These are phyloP conservation scores for Tetramorium simillimum DNA, from an alignment of 1,140 invertebrate species.

Conservation along the genomic window DNA sequence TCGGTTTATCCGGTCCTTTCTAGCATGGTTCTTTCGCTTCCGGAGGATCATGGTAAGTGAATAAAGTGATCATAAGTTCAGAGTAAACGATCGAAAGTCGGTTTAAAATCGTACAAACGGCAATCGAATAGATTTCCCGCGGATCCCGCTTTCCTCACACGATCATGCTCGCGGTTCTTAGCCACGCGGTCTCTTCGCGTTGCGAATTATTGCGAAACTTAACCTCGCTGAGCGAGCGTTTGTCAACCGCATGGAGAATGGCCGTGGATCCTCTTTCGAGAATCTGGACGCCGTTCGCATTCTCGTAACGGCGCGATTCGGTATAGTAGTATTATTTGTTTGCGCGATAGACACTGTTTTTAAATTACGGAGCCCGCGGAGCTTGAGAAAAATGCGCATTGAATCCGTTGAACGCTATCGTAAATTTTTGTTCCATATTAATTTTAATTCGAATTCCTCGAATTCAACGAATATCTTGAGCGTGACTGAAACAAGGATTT, in stretches of 20 bases:
- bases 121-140: neutral
- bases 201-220: slow-evolving; percentile 31
- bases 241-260: slow-evolving; percentile 65
- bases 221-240: slow-evolving; percentile 41
- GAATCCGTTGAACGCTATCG: neutral
- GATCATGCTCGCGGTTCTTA: neutral
- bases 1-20: neutral
- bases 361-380: neutral
- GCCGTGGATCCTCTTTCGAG: neutral
- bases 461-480: neutral
- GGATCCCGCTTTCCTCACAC: neutral
- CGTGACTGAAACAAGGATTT: neutral
- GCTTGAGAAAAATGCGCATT: neutral
- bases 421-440: neutral
- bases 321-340: neutral
- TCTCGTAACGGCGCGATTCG: neutral
- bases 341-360: neutral
- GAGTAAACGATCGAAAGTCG: neutral
- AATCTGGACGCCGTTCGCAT: neutral
- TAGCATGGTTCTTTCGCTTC: slow-evolving; percentile 70
- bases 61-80: neutral
- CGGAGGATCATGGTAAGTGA: slow-evolving; percentile 78
- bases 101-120: neutral
- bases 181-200: neutral
- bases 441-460: neutral